Conservation (phyloP, 2,113 vertebrate genomes). For the Tragelaphus buxtoni region DNA sequence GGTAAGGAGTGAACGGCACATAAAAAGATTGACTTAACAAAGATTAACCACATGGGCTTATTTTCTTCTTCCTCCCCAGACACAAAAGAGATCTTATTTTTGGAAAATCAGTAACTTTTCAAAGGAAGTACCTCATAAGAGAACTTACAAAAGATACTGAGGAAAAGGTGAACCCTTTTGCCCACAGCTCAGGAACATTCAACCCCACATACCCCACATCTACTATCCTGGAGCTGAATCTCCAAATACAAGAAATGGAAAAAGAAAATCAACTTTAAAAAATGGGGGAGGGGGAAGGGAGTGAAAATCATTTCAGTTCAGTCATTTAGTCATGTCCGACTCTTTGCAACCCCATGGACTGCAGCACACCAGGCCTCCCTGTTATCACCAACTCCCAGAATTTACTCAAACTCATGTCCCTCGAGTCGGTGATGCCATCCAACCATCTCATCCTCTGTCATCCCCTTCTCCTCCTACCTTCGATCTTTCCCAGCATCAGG, state of each 20-base stretch:
- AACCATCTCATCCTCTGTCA: not conserved
- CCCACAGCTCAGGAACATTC: not conserved
- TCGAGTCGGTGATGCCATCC: not conserved
- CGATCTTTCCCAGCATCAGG: not conserved
- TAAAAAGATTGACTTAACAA: not conserved
- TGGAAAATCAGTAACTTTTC: not conserved
- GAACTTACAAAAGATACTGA: not conserved
- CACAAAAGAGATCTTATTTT: not conserved
- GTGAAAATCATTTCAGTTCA: not conserved
- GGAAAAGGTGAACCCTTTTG: not conserved
- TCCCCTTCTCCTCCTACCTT: not conserved
- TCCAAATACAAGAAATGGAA: not conserved
- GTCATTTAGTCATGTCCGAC: not conserved
- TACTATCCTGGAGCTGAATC: not conserved
- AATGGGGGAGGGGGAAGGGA: not conserved
- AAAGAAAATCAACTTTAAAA: not conserved
- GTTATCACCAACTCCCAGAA: not conserved
- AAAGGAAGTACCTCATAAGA: not conserved
- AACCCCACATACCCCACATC: not conserved
- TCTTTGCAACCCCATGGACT: not conserved
- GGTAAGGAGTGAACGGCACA: not conserved
- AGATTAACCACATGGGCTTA: not conserved
- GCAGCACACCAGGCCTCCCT: not conserved
- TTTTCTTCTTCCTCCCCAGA: not conserved
- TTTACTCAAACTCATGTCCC: not conserved